Evolutionary conservation across 2,888 invertebrate species (phyloP).

Genomic region (Conchocele bisecta): DNA sequence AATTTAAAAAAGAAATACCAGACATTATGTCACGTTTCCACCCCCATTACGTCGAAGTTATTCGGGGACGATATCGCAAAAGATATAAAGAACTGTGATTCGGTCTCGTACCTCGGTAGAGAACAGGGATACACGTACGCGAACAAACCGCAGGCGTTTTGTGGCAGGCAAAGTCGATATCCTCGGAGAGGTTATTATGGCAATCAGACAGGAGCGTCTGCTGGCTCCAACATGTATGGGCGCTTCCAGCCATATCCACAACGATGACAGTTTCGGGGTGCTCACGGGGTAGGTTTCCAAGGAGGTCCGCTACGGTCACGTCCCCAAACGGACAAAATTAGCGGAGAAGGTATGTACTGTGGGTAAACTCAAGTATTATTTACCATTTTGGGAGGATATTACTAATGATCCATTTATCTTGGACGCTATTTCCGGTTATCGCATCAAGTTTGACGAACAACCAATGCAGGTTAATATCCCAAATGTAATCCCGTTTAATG

Average conservation of each 20-base stretch:
- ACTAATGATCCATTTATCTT: constrained; percentile 21
- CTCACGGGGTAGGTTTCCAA: not conserved
- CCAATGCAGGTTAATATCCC: constrained; percentile 1
- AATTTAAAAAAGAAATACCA: constrained; percentile 6
- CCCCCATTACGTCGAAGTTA: constrained; percentile 2
- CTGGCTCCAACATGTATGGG: too few species aligned
- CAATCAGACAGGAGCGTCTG: too few species aligned
- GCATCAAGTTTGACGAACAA: not conserved
- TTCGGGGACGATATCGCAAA: too few species aligned
- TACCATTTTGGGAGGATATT: constrained; percentile 2
- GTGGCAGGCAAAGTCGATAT: too few species aligned
- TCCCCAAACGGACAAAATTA: not conserved
- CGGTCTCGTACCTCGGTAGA: not conserved
- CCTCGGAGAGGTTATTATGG: too few species aligned
- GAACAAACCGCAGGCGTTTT: too few species aligned
- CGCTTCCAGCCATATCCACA: not conserved
- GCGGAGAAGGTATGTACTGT: not conserved
- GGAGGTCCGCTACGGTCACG: not conserved
- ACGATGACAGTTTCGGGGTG: not conserved
- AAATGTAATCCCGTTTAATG: constrained; percentile 19
- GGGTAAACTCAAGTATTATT: not conserved
- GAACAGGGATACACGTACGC: too few species aligned
- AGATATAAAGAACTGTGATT: constrained; percentile 19
- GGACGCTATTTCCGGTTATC: constrained; percentile 10
- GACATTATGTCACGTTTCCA: constrained; percentile 9